A percentile compares a stretch with the other conserved stretches of the same genome.
Evolutionary conservation across 2,113 vertebrate genomes (phyloP).

Genomic region (Anas platyrhynchos): DNA sequence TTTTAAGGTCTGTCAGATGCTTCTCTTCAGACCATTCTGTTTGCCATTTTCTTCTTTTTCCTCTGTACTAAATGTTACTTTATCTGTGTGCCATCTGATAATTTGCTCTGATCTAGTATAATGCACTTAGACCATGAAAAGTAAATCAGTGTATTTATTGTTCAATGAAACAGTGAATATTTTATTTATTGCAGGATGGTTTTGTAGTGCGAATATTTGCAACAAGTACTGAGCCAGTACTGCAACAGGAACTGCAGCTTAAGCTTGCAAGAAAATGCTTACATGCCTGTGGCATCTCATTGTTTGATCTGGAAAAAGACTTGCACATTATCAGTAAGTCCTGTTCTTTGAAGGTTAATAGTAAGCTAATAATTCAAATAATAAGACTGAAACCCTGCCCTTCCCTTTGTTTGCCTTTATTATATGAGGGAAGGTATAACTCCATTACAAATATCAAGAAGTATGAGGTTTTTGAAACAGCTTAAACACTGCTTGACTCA

Average conservation of each 20-base stretch:
- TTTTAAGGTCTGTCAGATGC: not conserved
- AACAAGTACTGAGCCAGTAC: slow-evolving; percentile 92
- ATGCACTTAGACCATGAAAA: not conserved
- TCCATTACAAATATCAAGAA: not conserved
- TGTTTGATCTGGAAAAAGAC: slow-evolving; percentile 98
- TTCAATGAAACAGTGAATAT: not conserved
- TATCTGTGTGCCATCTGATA: not conserved
- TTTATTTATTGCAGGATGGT: slow-evolving; percentile 86
- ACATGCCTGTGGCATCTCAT: slow-evolving; percentile 96
- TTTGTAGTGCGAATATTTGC: slow-evolving; percentile 98
- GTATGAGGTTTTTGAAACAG: not conserved
- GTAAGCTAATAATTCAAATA: not conserved
- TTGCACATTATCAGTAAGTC: slow-evolving; percentile 98
- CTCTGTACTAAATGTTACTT: not conserved
- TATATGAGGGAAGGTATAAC: not conserved
- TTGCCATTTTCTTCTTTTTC: not conserved
- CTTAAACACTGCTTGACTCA: not conserved
- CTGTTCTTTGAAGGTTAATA: not conserved
- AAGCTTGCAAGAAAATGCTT: slow-evolving; percentile 98
- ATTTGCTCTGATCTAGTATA: not conserved
- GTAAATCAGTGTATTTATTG: not conserved
- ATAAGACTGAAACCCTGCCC: not conserved
- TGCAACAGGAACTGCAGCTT: slow-evolving; percentile 97
- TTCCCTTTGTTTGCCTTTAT: not conserved
- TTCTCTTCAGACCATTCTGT: not conserved